A percentile compares a stretch with the other conserved stretches of the same genome.
Conservation (phyloP, 1,140 invertebrate species). For the Capitella teleta region DNA sequence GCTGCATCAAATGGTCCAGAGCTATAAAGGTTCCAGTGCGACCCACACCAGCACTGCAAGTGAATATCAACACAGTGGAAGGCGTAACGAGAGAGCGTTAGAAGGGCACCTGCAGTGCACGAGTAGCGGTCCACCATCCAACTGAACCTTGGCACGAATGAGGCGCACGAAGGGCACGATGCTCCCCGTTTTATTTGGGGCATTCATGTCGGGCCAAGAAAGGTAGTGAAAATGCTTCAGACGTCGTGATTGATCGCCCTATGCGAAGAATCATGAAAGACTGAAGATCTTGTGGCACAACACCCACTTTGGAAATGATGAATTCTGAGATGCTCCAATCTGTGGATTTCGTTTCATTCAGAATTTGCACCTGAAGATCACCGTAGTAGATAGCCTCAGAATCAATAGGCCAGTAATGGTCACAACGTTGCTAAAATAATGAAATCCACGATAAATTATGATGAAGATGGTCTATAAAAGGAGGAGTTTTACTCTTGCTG, state of each 20-base stretch:
- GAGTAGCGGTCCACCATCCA: conserved; percentile 60
- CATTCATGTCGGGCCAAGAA: conserved; percentile 96
- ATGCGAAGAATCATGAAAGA: background rate
- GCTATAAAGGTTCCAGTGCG: conserved; percentile 93
- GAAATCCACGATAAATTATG: too few species aligned
- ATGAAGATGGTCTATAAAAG: too few species aligned
- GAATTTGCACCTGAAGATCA: conserved; percentile 35
- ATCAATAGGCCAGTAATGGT: conserved; percentile 12
- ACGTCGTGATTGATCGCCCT: conserved; percentile 1
- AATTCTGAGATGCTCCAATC: conserved; percentile 94
- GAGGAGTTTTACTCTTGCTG: conserved; percentile 40
- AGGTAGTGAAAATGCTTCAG: conserved; percentile 70
- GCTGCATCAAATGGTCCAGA: conserved; percentile 77
- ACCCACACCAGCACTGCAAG: conserved; percentile 97
- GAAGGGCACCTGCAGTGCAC: conserved; percentile 70
- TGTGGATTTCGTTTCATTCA: conserved; percentile 67
- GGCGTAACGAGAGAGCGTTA: background rate
- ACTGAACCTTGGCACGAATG: conserved; percentile 48
- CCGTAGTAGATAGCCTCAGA: conserved; percentile 9
- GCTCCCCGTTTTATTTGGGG: conserved; percentile 76
- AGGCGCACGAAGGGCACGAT: conserved; percentile 72
- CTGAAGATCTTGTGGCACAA: background rate
- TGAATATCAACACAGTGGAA: conserved; percentile 43
- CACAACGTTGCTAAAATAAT: conserved; percentile 10
- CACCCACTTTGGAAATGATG: conserved; percentile 61